Conservation (phyloP, 2,888 invertebrate genomes). For the Seladonia tumulorum region DNA sequence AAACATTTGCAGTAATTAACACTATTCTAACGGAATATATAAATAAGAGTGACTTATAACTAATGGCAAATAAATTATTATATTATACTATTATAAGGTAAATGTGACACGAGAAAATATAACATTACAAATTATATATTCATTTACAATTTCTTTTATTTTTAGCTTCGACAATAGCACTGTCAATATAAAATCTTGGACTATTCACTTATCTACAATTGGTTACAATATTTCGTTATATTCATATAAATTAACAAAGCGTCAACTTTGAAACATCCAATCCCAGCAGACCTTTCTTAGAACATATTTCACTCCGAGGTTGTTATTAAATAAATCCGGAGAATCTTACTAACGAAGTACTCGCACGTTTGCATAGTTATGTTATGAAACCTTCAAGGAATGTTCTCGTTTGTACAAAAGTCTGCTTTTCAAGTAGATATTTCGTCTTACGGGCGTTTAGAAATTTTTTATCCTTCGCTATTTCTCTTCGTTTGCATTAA, state of each 20-base stretch:
- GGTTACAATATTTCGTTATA: not conserved
- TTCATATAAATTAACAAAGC: not conserved
- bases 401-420: constrained; percentile 23
- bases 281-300: too few relatives aligned
- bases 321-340: not conserved
- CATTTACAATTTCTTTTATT: not conserved
- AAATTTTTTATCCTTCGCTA: constrained; percentile 32
- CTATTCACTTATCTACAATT: constrained; percentile 3
- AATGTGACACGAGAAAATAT: not conserved
- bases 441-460: constrained; percentile 10
- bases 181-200: constrained; percentile 17
- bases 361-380: not conserved
- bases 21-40: not conserved
- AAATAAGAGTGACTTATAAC: not conserved
- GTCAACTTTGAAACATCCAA: not conserved
- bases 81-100: not conserved
- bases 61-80: constrained; percentile 3
- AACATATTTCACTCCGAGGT: not conserved
- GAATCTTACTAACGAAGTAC: not conserved
- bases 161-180: not conserved
- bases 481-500: constrained; percentile 46
- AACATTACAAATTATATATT: not conserved
- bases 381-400: not conserved
- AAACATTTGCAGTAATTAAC: not conserved
- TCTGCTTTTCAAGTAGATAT: constrained; percentile 23